phyloP scores from a whole-genome alignment of 2,888 invertebrate genomes.

The Cyrtodaria siliqua region DNA sequence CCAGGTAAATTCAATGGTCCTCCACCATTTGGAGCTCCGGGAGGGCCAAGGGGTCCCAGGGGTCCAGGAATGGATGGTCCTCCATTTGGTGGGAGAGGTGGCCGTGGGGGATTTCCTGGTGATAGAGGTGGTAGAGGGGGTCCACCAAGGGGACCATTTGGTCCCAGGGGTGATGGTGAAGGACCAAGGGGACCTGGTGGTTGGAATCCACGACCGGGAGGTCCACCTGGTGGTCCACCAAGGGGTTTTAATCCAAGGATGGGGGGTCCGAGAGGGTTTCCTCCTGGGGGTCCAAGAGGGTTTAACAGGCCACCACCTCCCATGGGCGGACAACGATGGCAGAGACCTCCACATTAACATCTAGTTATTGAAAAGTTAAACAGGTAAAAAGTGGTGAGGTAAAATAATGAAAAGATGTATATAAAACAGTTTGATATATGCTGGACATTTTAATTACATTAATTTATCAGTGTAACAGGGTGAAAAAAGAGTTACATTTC shows the following conservation, averaged over 20 bases:
- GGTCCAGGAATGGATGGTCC: slow-evolving; percentile 65
- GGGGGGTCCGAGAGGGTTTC: slow-evolving; percentile 51
- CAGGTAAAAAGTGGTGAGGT: too few relatives aligned
- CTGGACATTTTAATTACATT: too few relatives aligned
- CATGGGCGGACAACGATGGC: slow-evolving; percentile 54
- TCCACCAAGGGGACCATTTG: slow-evolving; percentile 47
- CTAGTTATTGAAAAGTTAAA: too few relatives aligned
- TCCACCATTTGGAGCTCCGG: slow-evolving; percentile 43
- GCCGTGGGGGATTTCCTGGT: slow-evolving; percentile 42
- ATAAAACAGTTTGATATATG: too few relatives aligned
- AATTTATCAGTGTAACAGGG: too few relatives aligned
- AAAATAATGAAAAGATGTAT: too few relatives aligned
- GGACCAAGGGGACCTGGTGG: slow-evolving; percentile 40
- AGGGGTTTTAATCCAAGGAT: slow-evolving; percentile 60
- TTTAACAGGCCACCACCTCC: slow-evolving; percentile 57
- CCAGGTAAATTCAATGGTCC: slow-evolving; percentile 54
- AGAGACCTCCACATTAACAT: slow-evolving; percentile 56
- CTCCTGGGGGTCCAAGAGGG: slow-evolving; percentile 46
- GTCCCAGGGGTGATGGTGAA: slow-evolving; percentile 53
- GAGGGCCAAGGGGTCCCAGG: slow-evolving; percentile 53
- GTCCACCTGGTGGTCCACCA: slow-evolving; percentile 42
- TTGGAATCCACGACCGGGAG: slow-evolving; percentile 44
- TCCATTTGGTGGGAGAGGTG: slow-evolving; percentile 50
- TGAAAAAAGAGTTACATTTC: too few relatives aligned
- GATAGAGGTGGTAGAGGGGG: slow-evolving; percentile 57